Evolutionary conservation across 53 echinoderm and acorn worm species (phyloP), one percentile per base, ranked within the genome.

Genomic region (Actinopyga echinites): DNA sequence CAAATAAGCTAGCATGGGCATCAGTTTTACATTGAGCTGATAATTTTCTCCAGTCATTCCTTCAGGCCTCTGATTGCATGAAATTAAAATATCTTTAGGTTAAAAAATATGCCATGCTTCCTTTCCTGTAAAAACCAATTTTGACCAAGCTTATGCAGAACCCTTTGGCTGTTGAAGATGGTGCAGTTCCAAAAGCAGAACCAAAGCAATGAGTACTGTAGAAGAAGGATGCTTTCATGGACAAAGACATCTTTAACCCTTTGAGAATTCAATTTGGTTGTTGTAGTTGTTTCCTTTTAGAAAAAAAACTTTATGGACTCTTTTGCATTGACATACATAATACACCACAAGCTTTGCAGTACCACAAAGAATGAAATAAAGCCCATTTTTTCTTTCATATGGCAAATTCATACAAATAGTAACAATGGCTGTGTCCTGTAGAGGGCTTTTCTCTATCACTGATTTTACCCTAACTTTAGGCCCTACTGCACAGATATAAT

Each of bases 111-210:
- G 78, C 52, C 21, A 78, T 78, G 34, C 56, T 78, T 78, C 33
- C 71, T 42, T 78, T 78, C 78, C 78, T 78, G 78, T 56, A 78
- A 52, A 78, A 78, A 78, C 55, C 78, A 78, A 78, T 78, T 78
- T 78, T 55, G 45, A 56, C 25, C 26, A 40, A 40, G 71, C 71
- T 71, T 23, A 71, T 25, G 44, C 40, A 10, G 21, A 71, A 38
- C 71, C 71, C 71, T 71, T 71, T 71, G 71, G 71, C 71, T 42
- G 49, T 49, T 17, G 1, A 49, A 49, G 49, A 25, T 71, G 25
- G 6, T 24, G 24, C 40, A 71, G 37, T 71, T 71, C 42, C 44
- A 49, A 3, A 49, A 49, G 49, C 49, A 6, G 2, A 49, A 49
- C 49, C 17, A 13, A 13, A 49, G 49, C 49, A 15, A 4, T 49